Conservation (phyloP, 1,140 invertebrate species). For the Trichomalopsis sarcophagae region DNA sequence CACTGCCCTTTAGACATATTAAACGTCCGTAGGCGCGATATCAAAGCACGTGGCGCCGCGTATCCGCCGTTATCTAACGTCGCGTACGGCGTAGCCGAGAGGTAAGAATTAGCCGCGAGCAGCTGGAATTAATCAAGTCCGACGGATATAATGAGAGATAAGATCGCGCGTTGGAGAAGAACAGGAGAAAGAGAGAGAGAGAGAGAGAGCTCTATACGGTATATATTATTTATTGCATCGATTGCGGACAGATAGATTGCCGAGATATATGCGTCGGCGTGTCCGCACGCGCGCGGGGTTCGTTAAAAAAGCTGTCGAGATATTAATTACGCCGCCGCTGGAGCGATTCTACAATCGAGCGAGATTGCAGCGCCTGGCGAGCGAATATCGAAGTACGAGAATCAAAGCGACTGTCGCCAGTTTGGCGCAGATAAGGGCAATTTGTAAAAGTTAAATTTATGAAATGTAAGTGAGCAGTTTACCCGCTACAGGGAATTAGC, state of each 20-base stretch:
- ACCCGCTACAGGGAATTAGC: background rate
- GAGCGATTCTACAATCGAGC: conserved; percentile 25
- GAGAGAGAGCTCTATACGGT: background rate
- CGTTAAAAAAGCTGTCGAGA: conserved; percentile 35
- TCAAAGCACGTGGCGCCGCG: background rate
- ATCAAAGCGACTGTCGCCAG: too few species aligned
- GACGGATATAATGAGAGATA: conserved; percentile 47
- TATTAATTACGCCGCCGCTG: conserved; percentile 34
- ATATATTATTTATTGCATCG: conserved; percentile 47
- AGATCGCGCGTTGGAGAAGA: background rate
- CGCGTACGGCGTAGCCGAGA: background rate
- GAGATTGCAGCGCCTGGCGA: background rate
- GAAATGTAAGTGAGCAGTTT: background rate
- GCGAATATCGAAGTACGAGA: too few species aligned
- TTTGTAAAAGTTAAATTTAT: background rate
- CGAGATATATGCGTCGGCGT: conserved; percentile 23
- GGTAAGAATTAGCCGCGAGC: background rate
- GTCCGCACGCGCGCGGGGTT: background rate
- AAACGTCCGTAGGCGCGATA: background rate
- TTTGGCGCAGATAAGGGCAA: background rate
- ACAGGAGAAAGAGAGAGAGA: background rate
- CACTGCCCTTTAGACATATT: background rate
- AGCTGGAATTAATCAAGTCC: conserved; percentile 44
- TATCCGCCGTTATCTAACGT: background rate
- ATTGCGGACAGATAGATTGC: conserved; percentile 48